Evolutionary conservation across 35 echinoderm and acorn worm species (phyloP), one percentile per base, ranked within the genome.

Genomic region (Hemicentrotus pulcherrimus): DNA sequence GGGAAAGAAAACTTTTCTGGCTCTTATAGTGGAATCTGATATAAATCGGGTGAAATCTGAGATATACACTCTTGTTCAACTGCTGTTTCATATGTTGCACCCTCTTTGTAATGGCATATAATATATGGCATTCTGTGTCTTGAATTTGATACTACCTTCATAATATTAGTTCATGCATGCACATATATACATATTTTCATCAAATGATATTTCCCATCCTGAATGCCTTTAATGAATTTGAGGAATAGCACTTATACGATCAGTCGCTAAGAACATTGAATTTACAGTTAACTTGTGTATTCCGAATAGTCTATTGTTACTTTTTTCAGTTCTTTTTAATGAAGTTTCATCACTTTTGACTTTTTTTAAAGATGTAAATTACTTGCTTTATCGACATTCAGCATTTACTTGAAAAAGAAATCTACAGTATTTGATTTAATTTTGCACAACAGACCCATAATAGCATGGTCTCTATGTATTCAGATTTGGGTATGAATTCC

Each of bases 301-400:
- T 78, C 65, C 28, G 28, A 78, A 4, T 28, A n/a, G 22, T 78
- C 19, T 22, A 78, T 78, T 78, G 28, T 78, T 70, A 70, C 61
- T 70, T 70, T 70, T 70, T 78, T 78, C 24, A 78, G 65, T 78
- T 59, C 11, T 78, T 78, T 78, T 78, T 28, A 78, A 78, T 78
- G 65, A 78, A 78, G 65, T 78, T 28, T 78, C 65, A 78, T 78
- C 65, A 78, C 65, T 78, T 78, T 78, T 78, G 65, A 78, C 65
- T 78, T 78, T 78, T 78, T 78, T 78, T 28, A 78, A 78, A 78
- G 65, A 78, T 78, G 65, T 78, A 78, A 78, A 78, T 78, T 22
- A 78, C 65, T 78, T 28, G 16, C 65, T n/a, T 78, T 78, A 78
- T 78, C 65, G 6, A 78, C 65, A 78, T 55, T 55, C 50, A 55